Evolutionary conservation across 2,888 invertebrate genomes (phyloP).

Genomic region (Nemotelus pantherinus): DNA sequence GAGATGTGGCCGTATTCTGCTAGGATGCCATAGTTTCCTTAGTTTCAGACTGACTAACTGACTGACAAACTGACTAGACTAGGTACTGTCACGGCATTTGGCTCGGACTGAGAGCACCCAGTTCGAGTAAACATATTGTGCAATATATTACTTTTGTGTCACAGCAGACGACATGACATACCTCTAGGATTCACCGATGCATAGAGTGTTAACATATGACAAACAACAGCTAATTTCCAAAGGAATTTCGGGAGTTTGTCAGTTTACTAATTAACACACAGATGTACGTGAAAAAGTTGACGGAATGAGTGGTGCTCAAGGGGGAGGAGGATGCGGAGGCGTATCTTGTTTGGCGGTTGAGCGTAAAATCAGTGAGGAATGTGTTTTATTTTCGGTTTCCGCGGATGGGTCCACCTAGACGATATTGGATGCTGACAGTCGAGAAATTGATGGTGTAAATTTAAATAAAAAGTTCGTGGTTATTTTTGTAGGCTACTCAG

Average conservation of each 20-base stretch:
- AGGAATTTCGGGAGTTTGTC: slow-evolving; percentile 42
- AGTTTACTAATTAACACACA: slow-evolving; percentile 45
- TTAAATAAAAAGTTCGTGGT: too few species aligned
- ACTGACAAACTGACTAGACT: not conserved
- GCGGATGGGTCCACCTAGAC: not conserved
- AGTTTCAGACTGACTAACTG: slow-evolving; percentile 22
- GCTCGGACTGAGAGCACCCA: too few species aligned
- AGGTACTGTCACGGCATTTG: not conserved
- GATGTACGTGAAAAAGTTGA: not conserved
- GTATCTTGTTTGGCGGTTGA: slow-evolving; percentile 20
- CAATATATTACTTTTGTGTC: not conserved
- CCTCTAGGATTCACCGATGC: slow-evolving; percentile 40
- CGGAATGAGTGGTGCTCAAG: not conserved
- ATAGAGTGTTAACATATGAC: slow-evolving; percentile 46
- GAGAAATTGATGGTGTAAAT: too few species aligned
- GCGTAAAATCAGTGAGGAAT: slow-evolving; percentile 32
- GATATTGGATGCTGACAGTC: too few species aligned
- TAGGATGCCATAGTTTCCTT: not conserved
- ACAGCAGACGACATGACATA: slow-evolving; percentile 11
- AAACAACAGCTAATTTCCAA: slow-evolving; percentile 44
- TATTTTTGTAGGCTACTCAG: too few species aligned
- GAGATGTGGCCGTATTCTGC: not conserved
- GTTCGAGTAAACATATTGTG: not conserved
- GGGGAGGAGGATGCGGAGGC: not conserved
- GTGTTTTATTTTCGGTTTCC: not conserved